These are phyloP conservation scores for Catharus bicknelli DNA, from an alignment of 2,113 vertebrate species.

Conservation along the genomic window DNA sequence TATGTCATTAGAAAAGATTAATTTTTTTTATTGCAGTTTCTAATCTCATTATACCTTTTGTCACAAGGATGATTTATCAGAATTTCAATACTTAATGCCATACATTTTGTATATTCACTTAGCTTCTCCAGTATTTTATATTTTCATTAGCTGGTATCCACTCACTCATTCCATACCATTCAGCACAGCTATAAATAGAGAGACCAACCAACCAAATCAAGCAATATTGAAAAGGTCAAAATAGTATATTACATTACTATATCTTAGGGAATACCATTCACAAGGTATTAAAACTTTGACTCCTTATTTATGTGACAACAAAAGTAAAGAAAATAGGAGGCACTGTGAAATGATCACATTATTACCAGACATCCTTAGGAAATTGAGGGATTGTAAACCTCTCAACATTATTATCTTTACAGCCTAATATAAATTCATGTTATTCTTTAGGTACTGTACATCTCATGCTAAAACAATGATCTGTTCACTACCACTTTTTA, in stretches of 20 bases:
- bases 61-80: slow-evolving; percentile 71
- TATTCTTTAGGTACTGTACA: neutral
- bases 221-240: slow-evolving; percentile 74
- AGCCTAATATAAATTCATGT: neutral
- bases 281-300: slow-evolving; percentile 64
- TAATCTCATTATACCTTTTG: slow-evolving; percentile 76
- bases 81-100: slow-evolving; percentile 51
- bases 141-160: slow-evolving; percentile 70
- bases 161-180: slow-evolving; percentile 49
- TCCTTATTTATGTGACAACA: slow-evolving; percentile 60
- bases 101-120: slow-evolving; percentile 53
- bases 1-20: slow-evolving; percentile 70
- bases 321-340: slow-evolving; percentile 64
- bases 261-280: slow-evolving; percentile 68
- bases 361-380: slow-evolving; percentile 13
- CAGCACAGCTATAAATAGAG: slow-evolving; percentile 70
- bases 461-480: neutral
- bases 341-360: neutral
- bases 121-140: slow-evolving; percentile 56
- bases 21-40: slow-evolving; percentile 60
- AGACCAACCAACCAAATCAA: slow-evolving; percentile 69
- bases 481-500: neutral
- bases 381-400: neutral
- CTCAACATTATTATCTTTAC: slow-evolving; percentile 26
- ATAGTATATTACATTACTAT: slow-evolving; percentile 59